Conservation (phyloP, 2,888 invertebrate species). For the Macaria notata region DNA sequence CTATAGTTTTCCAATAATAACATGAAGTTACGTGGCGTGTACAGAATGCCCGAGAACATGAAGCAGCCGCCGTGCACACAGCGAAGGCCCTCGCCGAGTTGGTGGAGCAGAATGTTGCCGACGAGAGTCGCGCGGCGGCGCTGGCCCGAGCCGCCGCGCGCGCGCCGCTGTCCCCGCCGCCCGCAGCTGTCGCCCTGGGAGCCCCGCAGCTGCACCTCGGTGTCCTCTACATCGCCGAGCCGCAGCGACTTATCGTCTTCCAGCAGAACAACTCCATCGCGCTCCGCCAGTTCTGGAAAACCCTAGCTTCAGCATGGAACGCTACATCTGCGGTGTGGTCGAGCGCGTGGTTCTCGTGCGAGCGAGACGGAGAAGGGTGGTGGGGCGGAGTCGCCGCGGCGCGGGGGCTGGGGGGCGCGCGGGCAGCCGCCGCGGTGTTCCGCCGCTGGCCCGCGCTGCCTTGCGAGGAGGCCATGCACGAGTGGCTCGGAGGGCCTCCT, state of each 20-base stretch:
- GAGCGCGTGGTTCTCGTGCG: constrained; percentile 75
- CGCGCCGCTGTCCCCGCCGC: constrained; percentile 63
- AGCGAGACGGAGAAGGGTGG: constrained; percentile 60
- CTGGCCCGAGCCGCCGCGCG: constrained; percentile 72
- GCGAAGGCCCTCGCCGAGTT: constrained; percentile 74
- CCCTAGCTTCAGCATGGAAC: constrained; percentile 77
- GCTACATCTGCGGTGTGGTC: constrained; percentile 72
- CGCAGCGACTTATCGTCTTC: constrained; percentile 65
- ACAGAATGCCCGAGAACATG: constrained; percentile 72
- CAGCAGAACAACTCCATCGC: constrained; percentile 76
- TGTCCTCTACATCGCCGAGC: constrained; percentile 69
- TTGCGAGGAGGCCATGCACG: constrained; percentile 86
- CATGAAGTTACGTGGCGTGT: no score
- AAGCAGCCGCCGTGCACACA: constrained; percentile 68
- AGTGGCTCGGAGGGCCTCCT: constrained; percentile 84
- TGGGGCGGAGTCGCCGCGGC: constrained; percentile 77
- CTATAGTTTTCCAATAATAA: no score
- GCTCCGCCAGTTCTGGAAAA: constrained; percentile 80
- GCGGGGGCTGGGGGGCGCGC: constrained; percentile 58
- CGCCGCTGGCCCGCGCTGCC: constrained; percentile 85
- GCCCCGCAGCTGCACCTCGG: constrained; percentile 77
- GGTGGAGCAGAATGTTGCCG: constrained; percentile 67
- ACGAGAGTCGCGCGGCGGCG: constrained; percentile 65
- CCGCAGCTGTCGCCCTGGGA: constrained; percentile 74
- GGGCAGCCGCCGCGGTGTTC: constrained; percentile 84